Base-by-base conservation (phyloP, 2,888 invertebrate genomes). In the Noctua janthina region DNA sequence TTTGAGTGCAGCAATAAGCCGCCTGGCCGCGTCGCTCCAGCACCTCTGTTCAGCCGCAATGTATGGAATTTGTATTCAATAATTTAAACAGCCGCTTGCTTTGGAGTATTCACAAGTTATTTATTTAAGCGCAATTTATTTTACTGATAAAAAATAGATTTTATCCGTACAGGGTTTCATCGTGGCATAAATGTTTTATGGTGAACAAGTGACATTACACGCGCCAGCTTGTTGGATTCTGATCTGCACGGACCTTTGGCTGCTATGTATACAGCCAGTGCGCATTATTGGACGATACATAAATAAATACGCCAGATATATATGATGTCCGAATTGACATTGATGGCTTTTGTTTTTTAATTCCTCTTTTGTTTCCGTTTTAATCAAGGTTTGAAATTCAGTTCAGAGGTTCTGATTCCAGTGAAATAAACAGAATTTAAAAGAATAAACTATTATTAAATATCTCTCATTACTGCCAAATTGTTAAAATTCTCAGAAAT, bases 41-140 rank as follows among this genome's bases (percentile, higher is more conserved):
- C 94, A 93, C 95, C 95, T 94, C 94, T 93, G 92, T 93, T 91
- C 91, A 87, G 83, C 77, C 83, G 92, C 94, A 92, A 96, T 93
- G 95, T 95, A 95, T 95, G 95, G 95, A 95, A 95, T 96, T 95
- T 94, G 95, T 96, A 95, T 92, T 90, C 94, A 94, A 96, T 96
- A 96, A 95, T 92, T 95, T 95, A 94, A 92, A 90, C 93, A 93
- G 91, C 91, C 90, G 92, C 91, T 90, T 90, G 92, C 91, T 91
- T 90, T 90, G 83, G 86, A 89, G 86, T 87, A 88, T 91, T 91
- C 90, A 90, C 90, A 90, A 91, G 91, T 91, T 91, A 93, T 93
- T 93, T 91, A 92, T 92, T 92, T 90, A 88, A 90, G 89, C 85
- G 89, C 91, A 91, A 92, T 92, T 92, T 92, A 91, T 91, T 92